Conservation (phyloP, 1,140 invertebrate genomes). For the Drosophila pruinosa region DNA sequence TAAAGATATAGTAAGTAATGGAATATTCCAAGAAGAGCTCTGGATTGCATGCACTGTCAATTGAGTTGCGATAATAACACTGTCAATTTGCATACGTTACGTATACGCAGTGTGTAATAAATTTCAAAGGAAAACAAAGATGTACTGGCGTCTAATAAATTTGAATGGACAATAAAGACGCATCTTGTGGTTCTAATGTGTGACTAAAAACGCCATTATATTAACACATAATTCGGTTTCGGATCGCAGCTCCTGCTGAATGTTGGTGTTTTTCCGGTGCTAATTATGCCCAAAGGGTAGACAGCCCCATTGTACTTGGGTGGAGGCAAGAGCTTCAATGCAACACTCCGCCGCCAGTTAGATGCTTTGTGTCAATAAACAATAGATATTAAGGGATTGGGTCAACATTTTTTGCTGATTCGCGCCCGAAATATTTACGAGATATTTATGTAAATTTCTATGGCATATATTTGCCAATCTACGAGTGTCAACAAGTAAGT, state of each 20-base stretch:
- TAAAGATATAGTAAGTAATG: conserved; percentile 6
- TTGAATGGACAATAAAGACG: conserved; percentile 6
- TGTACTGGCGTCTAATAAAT: conserved; percentile 47
- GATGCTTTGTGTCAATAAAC: conserved; percentile 36
- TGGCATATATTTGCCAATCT: conserved; percentile 34
- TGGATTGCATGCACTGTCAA: conserved; percentile 14
- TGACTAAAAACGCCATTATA: not conserved
- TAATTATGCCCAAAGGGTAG: not conserved
- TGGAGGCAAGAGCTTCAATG: not conserved
- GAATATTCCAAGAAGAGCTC: conserved; percentile 21
- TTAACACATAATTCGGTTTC: not conserved
- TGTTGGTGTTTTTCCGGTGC: conserved; percentile 7
- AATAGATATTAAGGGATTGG: not conserved
- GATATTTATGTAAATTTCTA: conserved; percentile 24
- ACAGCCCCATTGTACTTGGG: not conserved
- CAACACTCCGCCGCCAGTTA: conserved; percentile 15
- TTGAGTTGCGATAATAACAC: conserved; percentile 28
- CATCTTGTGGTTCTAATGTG: not conserved
- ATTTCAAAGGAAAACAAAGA: conserved; percentile 21
- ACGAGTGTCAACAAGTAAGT: not conserved
- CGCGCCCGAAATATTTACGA: conserved; percentile 13
- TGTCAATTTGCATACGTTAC: conserved; percentile 41
- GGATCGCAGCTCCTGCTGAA: not conserved
- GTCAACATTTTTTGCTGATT: conserved; percentile 7
- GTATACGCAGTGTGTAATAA: conserved; percentile 68